Percentiles rank a stretch among this genome's conserved stretches.
Conservation (phyloP, 2,797 vertebrate genomes). For the Tapirus indicus region DNA sequence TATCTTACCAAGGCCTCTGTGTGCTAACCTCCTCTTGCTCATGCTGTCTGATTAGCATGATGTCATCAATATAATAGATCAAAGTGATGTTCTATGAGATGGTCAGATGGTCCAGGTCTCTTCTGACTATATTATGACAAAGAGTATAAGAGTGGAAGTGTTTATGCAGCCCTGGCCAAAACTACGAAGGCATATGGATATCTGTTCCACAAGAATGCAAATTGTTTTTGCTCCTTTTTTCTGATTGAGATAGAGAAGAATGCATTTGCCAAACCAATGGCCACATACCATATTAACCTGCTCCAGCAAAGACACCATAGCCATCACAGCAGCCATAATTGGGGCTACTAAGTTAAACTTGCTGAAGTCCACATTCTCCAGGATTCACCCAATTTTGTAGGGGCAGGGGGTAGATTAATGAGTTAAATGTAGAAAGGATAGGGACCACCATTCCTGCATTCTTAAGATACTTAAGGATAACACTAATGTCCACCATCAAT, state of each 20-base stretch:
- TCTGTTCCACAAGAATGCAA: background rate
- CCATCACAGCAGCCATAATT: background rate
- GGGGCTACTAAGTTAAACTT: background rate
- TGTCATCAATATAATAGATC: background rate
- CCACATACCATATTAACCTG: background rate
- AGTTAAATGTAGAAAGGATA: background rate
- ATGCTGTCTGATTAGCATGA: background rate
- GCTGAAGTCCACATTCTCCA: background rate
- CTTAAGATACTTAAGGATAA: background rate
- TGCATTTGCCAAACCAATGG: background rate
- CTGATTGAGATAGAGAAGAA: constrained; percentile 8
- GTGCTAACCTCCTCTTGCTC: background rate
- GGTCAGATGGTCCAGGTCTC: background rate
- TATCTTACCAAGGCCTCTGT: background rate
- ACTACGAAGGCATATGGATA: background rate
- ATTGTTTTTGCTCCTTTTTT: background rate
- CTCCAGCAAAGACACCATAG: background rate
- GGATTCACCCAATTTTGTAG: background rate
- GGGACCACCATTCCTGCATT: background rate
- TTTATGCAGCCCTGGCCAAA: background rate
- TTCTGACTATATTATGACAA: background rate
- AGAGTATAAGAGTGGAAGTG: background rate
- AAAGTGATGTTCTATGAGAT: background rate
- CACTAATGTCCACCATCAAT: background rate
- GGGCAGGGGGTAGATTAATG: background rate